A percentile compares a stretch with the other conserved stretches of the same genome.
Conservation (phyloP, 2,888 invertebrate species). For the Ramazzottius varieornatus region DNA sequence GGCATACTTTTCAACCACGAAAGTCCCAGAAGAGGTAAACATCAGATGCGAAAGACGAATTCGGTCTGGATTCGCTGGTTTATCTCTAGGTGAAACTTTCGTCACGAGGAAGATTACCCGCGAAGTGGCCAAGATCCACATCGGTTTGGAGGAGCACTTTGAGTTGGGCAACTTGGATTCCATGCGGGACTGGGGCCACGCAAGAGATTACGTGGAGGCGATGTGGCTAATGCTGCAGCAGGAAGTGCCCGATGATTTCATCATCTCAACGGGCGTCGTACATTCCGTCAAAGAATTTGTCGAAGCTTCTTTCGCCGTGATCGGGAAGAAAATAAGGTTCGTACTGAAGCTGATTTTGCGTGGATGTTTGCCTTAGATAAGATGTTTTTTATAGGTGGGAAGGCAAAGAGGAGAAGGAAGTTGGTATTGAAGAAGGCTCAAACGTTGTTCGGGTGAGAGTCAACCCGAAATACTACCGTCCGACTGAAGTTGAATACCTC, state of each 20-base stretch:
- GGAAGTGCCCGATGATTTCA: conserved; percentile 69
- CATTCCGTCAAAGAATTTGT: conserved; percentile 92
- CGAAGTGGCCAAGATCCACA: conserved; percentile 77
- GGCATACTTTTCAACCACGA: conserved; percentile 90
- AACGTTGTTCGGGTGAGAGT: conserved; percentile 53
- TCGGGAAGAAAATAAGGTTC: conserved; percentile 43
- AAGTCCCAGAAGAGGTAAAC: conserved; percentile 48
- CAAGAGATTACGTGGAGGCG: conserved; percentile 33
- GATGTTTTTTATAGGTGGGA: conserved; percentile 37
- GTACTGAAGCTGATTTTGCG: conserved; percentile 7
- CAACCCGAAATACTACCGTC: conserved; percentile 79
- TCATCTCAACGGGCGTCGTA: conserved; percentile 78
- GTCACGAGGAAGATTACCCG: conserved; percentile 93
- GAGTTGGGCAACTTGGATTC: conserved; percentile 85
- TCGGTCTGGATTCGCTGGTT: not conserved
- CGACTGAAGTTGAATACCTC: conserved; percentile 61
- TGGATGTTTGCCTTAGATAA: not conserved
- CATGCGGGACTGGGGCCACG: conserved; percentile 71
- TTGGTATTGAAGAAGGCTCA: conserved; percentile 42
- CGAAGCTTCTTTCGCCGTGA: conserved; percentile 56
- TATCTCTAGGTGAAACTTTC: conserved; percentile 59
- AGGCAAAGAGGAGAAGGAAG: conserved; percentile 55
- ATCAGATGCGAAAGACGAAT: too few relatives aligned
- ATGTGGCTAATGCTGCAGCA: conserved; percentile 99
- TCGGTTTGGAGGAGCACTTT: conserved; percentile 53